These are phyloP conservation scores for Raja brachyura DNA, from an alignment of 2,113 vertebrate genomes.

Conservation along the genomic window DNA sequence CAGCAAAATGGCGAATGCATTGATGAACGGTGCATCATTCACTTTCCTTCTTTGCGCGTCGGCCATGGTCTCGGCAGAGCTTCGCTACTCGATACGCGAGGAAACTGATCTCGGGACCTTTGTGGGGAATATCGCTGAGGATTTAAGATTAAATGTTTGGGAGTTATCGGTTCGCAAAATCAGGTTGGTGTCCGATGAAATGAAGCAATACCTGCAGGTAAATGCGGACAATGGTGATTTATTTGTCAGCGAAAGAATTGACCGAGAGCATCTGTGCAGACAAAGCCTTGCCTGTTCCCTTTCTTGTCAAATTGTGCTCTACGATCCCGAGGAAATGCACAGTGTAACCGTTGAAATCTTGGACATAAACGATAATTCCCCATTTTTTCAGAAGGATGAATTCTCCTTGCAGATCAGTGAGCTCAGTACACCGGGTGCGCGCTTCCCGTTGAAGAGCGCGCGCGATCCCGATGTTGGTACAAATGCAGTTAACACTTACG, in stretches of 20 bases:
- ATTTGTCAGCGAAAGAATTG: constrained; percentile 40
- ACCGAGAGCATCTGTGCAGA: constrained; percentile 38
- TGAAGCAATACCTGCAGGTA: constrained; percentile 43
- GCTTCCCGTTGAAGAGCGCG: constrained; percentile 46
- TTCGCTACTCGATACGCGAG: constrained; percentile 42
- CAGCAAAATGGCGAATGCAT: neutral
- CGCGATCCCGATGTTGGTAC: constrained; percentile 44
- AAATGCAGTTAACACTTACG: constrained; percentile 45
- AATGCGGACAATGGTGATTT: constrained; percentile 43
- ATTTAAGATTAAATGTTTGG: constrained; percentile 37
- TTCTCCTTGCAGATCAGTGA: constrained; percentile 44
- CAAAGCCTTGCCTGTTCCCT: constrained; percentile 38
- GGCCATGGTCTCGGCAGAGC: constrained; percentile 1
- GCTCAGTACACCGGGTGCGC: constrained; percentile 40
- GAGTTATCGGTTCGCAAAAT: constrained; percentile 34
- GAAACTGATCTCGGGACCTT: constrained; percentile 40
- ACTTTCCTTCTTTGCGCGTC: constrained; percentile 36
- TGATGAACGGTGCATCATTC: neutral
- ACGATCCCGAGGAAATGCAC: constrained; percentile 45
- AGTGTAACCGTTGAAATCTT: constrained; percentile 44
- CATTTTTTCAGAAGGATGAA: constrained; percentile 41
- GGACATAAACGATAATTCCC: constrained; percentile 47
- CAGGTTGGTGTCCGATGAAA: constrained; percentile 36
- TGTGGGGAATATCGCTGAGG: constrained; percentile 40
- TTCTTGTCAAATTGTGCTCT: constrained; percentile 40